A percentile compares a stretch with the other conserved stretches of the same genome.
phyloP scores from a whole-genome alignment of 2,888 invertebrate genomes.

The Dynastes hyllus region DNA sequence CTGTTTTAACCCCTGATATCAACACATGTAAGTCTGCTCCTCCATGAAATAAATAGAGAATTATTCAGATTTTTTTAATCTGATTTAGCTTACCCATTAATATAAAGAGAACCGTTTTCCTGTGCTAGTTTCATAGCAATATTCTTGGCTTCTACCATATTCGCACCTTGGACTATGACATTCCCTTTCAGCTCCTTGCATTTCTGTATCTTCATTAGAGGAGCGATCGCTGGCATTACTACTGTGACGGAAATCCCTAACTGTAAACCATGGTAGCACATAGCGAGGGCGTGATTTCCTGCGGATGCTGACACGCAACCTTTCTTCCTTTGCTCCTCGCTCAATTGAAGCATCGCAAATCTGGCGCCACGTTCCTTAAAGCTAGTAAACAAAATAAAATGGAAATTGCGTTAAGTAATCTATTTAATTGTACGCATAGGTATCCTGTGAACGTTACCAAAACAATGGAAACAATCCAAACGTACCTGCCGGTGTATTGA shows the following conservation, averaged over 20 bases:
- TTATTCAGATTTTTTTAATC: conserved; percentile 32
- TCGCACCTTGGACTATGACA: conserved; percentile 78
- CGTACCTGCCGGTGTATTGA: conserved; percentile 49
- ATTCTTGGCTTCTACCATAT: conserved; percentile 78
- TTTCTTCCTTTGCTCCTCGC: conserved; percentile 63
- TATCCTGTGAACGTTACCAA: background rate
- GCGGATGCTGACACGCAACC: conserved; percentile 72
- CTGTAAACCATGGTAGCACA: conserved; percentile 71
- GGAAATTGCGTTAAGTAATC: too few species aligned
- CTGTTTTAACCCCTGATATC: too few species aligned
- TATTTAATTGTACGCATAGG: too few species aligned
- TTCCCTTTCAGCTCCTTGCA: conserved; percentile 79
- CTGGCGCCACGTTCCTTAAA: conserved; percentile 60
- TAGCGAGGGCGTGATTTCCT: conserved; percentile 71
- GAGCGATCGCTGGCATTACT: conserved; percentile 70
- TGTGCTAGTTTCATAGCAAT: conserved; percentile 83
- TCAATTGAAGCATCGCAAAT: conserved; percentile 68
- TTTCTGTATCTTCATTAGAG: conserved; percentile 78
- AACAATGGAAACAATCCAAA: background rate
- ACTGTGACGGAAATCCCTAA: conserved; percentile 72
- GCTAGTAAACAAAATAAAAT: background rate
- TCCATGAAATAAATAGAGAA: too few species aligned
- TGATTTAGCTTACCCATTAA: conserved; percentile 82
- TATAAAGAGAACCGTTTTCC: conserved; percentile 81
- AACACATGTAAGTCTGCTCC: too few species aligned